Evolutionary conservation across 1,140 invertebrate genomes (phyloP).

Genomic region (Hycleus phaleratus): DNA sequence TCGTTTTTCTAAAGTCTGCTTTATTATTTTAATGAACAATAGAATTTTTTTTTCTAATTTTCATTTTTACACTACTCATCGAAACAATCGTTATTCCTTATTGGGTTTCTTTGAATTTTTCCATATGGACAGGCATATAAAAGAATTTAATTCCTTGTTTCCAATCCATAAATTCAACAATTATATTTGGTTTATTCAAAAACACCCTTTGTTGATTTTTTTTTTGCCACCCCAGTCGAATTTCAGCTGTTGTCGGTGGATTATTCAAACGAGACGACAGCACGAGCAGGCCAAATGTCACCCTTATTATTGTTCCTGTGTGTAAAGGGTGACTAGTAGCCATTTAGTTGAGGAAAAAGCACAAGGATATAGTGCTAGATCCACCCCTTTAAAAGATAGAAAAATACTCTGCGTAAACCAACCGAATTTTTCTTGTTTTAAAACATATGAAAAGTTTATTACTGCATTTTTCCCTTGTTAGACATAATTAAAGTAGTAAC

Average conservation of each 20-base stretch:
- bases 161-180: too few relatives aligned
- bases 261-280: constrained; percentile 15
- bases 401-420: not conserved
- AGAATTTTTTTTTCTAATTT: too few relatives aligned
- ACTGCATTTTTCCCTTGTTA: too few relatives aligned
- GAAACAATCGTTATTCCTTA: too few relatives aligned
- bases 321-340: constrained; percentile 4
- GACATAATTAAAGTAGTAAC: not conserved
- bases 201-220: not conserved
- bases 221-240: not conserved
- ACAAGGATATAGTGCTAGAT: not conserved
- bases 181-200: not conserved
- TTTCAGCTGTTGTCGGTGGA: constrained; percentile 10
- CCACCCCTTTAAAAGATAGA: not conserved
- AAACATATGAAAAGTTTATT: too few relatives aligned
- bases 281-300: constrained; percentile 19
- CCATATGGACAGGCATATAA: not conserved
- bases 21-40: too few relatives aligned
- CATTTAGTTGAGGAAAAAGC: not conserved
- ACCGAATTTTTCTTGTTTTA: too few relatives aligned
- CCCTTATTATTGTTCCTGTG: constrained; percentile 14
- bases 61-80: too few relatives aligned
- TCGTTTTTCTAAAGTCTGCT: too few relatives aligned
- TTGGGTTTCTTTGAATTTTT: too few relatives aligned
- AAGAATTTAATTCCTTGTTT: not conserved